A percentile compares a stretch with the other conserved stretches of the same genome.
phyloP scores from a whole-genome alignment of 2,113 vertebrate species.

The Sylvietta virens region DNA sequence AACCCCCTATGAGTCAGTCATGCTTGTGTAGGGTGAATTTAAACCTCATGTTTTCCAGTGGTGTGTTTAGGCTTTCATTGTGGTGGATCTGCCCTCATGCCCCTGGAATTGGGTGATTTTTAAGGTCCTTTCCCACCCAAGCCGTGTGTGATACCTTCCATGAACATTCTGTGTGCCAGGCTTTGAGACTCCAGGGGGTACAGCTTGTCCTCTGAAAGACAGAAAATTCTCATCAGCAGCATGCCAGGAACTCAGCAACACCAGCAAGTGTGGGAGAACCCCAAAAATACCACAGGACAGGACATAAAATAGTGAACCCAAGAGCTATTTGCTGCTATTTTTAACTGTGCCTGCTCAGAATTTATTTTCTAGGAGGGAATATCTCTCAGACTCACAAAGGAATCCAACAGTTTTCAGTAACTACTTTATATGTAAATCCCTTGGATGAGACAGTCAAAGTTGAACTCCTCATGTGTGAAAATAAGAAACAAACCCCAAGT shows the following conservation, averaged over 20 bases:
- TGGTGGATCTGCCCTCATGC: neutral
- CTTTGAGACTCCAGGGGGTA: slow-evolving; percentile 84
- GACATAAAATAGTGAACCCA: neutral
- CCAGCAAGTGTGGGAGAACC: neutral
- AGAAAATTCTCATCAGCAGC: neutral
- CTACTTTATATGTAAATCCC: neutral
- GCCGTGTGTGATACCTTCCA: slow-evolving; percentile 71
- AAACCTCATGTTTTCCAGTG: neutral
- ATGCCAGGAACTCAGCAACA: neutral
- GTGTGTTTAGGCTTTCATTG: neutral
- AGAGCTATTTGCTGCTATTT: neutral
- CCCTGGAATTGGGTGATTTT: neutral
- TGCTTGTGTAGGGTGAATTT: neutral
- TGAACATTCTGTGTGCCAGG: slow-evolving; percentile 80
- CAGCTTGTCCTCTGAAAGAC: slow-evolving; percentile 76
- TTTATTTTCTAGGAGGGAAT: neutral
- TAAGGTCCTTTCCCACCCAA: neutral
- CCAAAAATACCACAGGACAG: neutral
- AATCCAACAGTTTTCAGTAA: neutral
- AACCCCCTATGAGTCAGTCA: neutral
- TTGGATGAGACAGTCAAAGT: neutral
- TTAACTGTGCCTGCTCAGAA: neutral
- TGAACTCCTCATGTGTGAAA: neutral
- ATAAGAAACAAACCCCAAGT: neutral
- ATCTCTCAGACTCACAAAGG: neutral